Evolutionary conservation across 1,140 invertebrate genomes (phyloP).

Genomic region (Apis dorsata): DNA sequence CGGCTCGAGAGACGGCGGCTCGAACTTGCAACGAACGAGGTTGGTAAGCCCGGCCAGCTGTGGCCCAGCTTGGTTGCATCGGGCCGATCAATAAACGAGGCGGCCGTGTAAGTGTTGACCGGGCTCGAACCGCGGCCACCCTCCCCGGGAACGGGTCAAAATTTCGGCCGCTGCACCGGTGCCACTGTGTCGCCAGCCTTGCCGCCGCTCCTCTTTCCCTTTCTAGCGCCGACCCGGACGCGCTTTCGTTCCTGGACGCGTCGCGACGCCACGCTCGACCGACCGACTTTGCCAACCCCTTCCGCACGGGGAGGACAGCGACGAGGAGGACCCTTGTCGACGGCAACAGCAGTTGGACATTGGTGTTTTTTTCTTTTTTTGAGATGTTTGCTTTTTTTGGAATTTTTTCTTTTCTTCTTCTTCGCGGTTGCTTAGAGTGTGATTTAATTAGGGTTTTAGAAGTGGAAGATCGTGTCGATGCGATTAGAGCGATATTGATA

Average conservation of each 20-base stretch:
- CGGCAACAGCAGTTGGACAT: too few species aligned
- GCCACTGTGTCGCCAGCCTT: constrained; percentile 58
- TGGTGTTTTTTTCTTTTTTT: too few species aligned
- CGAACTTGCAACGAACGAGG: constrained; percentile 48
- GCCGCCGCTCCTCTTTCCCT: constrained; percentile 25
- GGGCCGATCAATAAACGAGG: constrained; percentile 63
- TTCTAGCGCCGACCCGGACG: constrained; percentile 12
- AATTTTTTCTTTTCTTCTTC: too few species aligned
- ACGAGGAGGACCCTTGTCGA: too few species aligned
- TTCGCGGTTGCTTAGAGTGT: too few species aligned
- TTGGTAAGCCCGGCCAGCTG: constrained; percentile 59
- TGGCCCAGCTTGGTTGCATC: constrained; percentile 58
- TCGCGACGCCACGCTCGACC: constrained; percentile 36
- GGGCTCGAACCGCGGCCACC: constrained; percentile 26
- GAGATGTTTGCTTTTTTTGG: too few species aligned
- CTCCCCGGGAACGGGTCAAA: constrained; percentile 28
- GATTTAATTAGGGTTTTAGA: too few species aligned
- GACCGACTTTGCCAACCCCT: constrained; percentile 24
- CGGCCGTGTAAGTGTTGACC: constrained; percentile 53
- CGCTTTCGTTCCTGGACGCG: constrained; percentile 26
- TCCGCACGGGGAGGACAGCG: too few species aligned
- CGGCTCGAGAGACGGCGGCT: not conserved
- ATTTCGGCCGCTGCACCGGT: constrained; percentile 62
- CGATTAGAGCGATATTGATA: too few species aligned
- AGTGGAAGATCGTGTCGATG: too few species aligned